Conservation (phyloP, 2,888 invertebrate species). For the Steinernema scapterisci region DNA sequence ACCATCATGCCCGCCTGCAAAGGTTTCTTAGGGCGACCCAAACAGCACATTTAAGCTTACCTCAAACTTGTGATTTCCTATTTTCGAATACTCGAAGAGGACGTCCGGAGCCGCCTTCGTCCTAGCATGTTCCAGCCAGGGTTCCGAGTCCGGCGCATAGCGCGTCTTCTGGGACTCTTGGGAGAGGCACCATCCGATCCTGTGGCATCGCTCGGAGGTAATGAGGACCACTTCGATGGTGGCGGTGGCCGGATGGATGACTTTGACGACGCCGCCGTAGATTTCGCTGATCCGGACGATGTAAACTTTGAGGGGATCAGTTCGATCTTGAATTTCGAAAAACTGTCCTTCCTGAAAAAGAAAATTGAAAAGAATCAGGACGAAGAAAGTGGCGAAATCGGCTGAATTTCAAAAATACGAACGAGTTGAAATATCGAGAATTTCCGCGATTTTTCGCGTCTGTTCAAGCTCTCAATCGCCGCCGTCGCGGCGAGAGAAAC, state of each 20-base stretch:
- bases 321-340: conserved; percentile 39
- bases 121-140: background rate
- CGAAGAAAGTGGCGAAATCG: too few relatives aligned
- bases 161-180: conserved; percentile 6
- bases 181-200: conserved; percentile 38
- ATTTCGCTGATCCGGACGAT: conserved; percentile 36
- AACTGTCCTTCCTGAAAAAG: conserved; percentile 38
- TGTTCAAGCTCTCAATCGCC: too few relatives aligned
- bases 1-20: conserved; percentile 35
- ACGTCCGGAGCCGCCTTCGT: conserved; percentile 1
- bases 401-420: too few relatives aligned
- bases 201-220: conserved; percentile 39
- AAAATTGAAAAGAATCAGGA: background rate
- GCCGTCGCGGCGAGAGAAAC: too few relatives aligned
- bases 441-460: too few relatives aligned
- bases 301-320: conserved; percentile 37
- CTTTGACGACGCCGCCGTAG: conserved; percentile 36
- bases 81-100: conserved; percentile 25
- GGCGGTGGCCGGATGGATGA: background rate
- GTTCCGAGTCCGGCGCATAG: background rate
- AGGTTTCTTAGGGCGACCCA: background rate
- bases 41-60: conserved; percentile 18
- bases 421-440: too few relatives aligned
- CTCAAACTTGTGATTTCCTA: conserved; percentile 37
- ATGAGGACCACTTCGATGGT: conserved; percentile 28